Evolutionary conservation across 2,797 vertebrate genomes (phyloP).

Genomic region (Euphonia xanthogaster): DNA sequence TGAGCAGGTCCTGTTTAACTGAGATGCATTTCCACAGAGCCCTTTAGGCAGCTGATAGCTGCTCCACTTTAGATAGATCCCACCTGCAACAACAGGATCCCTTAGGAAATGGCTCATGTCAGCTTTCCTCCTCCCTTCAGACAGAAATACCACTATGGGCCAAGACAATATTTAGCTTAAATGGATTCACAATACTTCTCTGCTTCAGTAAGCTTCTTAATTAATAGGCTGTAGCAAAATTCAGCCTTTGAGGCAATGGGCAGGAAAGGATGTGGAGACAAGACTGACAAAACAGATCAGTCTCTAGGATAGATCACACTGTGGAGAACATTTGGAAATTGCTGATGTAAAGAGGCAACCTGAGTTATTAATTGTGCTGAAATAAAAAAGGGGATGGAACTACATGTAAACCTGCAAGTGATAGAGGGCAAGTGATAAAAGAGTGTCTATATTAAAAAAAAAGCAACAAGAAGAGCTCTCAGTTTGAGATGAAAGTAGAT

Average conservation of each 20-base stretch:
- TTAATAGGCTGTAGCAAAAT: neutral
- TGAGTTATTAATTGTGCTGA: neutral
- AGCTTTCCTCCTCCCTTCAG: neutral
- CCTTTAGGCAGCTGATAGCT: neutral
- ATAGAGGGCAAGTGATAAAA: neutral
- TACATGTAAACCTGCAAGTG: neutral
- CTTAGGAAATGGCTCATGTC: neutral
- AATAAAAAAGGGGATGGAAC: neutral
- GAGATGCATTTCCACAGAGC: neutral
- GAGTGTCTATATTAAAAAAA: neutral
- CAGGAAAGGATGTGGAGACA: neutral
- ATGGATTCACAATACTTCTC: neutral
- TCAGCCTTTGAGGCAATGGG: neutral
- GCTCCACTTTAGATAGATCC: neutral
- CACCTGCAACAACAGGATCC: neutral
- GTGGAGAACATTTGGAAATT: neutral
- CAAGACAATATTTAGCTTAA: neutral
- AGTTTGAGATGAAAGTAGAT: neutral
- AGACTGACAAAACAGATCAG: neutral
- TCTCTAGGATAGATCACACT: neutral
- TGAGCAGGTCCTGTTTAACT: neutral
- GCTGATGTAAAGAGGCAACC: neutral
- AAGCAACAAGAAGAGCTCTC: neutral
- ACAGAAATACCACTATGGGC: neutral
- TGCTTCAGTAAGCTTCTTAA: neutral